These are phyloP conservation scores for Naja naja DNA, from an alignment of 2,113 vertebrate species.

Conservation along the genomic window DNA sequence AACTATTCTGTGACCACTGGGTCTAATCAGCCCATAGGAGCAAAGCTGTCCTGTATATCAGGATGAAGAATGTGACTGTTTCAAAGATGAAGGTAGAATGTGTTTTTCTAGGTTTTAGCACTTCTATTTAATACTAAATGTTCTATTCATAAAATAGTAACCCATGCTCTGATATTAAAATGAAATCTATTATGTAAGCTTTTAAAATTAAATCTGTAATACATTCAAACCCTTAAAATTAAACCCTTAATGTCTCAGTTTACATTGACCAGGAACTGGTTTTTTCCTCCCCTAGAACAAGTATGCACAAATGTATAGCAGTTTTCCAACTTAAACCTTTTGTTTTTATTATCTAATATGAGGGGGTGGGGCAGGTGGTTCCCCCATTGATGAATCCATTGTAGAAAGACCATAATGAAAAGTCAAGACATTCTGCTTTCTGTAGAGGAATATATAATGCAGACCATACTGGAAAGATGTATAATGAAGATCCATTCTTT, in stretches of 20 bases:
- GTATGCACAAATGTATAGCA: not conserved
- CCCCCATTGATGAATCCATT: conserved; percentile 13
- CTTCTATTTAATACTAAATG: not conserved
- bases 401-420: not conserved
- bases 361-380: not conserved
- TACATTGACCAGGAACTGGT: conserved; percentile 2
- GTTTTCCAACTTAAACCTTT: not conserved
- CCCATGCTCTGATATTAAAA: not conserved
- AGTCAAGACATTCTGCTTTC: not conserved
- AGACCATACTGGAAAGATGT: conserved; percentile 26
- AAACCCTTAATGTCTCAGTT: not conserved
- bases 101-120: not conserved
- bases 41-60: not conserved
- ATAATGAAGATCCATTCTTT: conserved; percentile 7
- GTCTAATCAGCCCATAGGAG: not conserved
- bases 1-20: not conserved
- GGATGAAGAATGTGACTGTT: not conserved
- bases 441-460: not conserved
- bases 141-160: not conserved
- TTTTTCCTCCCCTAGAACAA: not conserved
- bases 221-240: not conserved
- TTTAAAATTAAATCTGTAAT: not conserved
- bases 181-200: not conserved
- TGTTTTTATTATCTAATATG: not conserved
- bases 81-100: not conserved